Base-by-base conservation (phyloP, 2,888 invertebrate genomes). In the Tanytarsus gracilentus region DNA sequence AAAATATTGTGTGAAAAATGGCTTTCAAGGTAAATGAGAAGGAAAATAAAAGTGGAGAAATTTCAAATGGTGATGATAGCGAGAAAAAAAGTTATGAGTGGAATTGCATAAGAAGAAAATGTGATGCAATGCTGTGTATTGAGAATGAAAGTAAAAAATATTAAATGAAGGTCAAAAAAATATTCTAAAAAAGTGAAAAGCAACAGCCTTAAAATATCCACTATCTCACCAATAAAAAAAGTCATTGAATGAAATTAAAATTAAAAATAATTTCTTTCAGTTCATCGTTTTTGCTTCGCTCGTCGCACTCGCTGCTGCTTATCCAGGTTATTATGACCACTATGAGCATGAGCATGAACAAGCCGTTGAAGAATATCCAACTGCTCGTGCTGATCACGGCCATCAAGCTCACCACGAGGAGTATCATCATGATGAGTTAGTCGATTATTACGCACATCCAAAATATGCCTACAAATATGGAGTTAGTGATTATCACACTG, bases 391-490 rank as follows among this genome's bases (percentile, higher is more conserved):
- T 61, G 71, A 69, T 27, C 70, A 71, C 11, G 71, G 66, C 5
- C 65, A 66, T 40, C 61, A 71, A 62, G 72, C 51, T 52, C 62
- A 59, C 9, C 49, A 49, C 26, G 49, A 26, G 60, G 33, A 58
- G 18, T 56, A 67, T 44, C 65, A 64, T 1, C 76, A 76, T 16
- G 77, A 80, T 59, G 78, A 81, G 65, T 80, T 79, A 66, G 79
- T 82, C 18, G 82, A 82, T 68, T 82, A 82, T 69, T 82, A 81
- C 71, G 82, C 83, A 23, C 82, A 82, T 66, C 82, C 84, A 40
- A 77, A 77, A 68, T 78, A 78, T 66, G 75, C 76, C 65, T 77
- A 77, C 69, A 77, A 78, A 67, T 78, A 78, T 64, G 78, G 78
- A 50, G 78, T 78, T 30, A 75, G 76, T 52, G 78, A 78, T 66